Base-by-base conservation (phyloP, 2,113 vertebrate genomes). In the Orthonyx spaldingii region DNA sequence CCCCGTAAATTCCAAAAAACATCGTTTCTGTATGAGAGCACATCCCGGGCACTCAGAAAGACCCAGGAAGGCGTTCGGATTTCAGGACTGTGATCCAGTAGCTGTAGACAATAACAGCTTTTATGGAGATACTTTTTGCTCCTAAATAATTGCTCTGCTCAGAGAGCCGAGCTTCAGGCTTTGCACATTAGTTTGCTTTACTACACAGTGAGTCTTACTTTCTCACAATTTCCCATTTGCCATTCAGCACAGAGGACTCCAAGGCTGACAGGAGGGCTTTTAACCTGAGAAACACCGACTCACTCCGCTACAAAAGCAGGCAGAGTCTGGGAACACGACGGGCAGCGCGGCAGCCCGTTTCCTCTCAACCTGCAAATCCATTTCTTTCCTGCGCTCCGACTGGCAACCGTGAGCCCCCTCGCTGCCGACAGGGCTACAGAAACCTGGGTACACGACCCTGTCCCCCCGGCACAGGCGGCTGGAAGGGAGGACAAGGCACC, bases 1-100 rank as follows among this genome's bases (percentile, higher is more conserved):
- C 72, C 81, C 87, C 76, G 46, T 90, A 69, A 84, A 95, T 94
- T 94, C 91, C 47, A 78, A 84, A 84, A 95, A 13, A 65, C 41
- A 92, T 37, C 4, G 53, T 77, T 96, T 82, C 56, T 75, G 21
- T 37, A 57, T 9, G 41, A 89, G 72, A 30, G 35, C 19, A 26
- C 55, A 76, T 33, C 22, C 49, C n/a, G 28, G 27, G 56, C 69
- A 69, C 37, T 83, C 76, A 70, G 63, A 90, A 93, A 74, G 61
- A 93, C 22, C 47, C 75, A 69, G 27, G 53, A 42, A 94, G 47
- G 84, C 26, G 23, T 70, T 74, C 8, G 5, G 42, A 53, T 80
- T 90, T 74, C 87, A 63, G 63, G 47, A 70, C 32, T n/a, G 65
- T 32, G 65, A 56, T 3, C 33, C 44, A 55, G 59, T 22, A 83